These are phyloP conservation scores for Horisme vitalbata DNA, from an alignment of 2,888 invertebrate species.

Conservation along the genomic window DNA sequence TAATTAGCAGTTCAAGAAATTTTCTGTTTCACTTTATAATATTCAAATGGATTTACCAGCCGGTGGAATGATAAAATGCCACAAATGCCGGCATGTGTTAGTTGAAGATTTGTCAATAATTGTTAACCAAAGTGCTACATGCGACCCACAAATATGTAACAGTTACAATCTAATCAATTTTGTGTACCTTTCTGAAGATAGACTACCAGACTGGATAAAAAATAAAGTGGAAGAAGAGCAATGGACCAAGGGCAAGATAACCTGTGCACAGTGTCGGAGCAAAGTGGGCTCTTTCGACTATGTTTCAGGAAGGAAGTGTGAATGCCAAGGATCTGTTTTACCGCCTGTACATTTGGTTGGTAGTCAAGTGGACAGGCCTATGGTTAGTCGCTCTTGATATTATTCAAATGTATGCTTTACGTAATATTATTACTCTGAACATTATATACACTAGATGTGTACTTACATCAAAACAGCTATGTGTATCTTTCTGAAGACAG, in stretches of 20 bases:
- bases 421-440: too few relatives aligned
- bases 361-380: slow-evolving; percentile 84
- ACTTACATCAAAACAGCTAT: slow-evolving; percentile 55
- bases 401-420: too few relatives aligned
- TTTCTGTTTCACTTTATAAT: not conserved
- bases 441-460: too few relatives aligned
- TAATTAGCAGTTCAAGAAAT: too few relatives aligned
- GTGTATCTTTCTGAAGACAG: slow-evolving; percentile 81
- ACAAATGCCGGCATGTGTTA: slow-evolving; percentile 70
- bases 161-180: slow-evolving; percentile 60
- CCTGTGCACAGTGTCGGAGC: slow-evolving; percentile 83
- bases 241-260: slow-evolving; percentile 87
- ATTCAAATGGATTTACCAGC: slow-evolving; percentile 32
- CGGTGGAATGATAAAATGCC: slow-evolving; percentile 59
- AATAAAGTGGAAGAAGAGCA: slow-evolving; percentile 76
- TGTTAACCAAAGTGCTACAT: slow-evolving; percentile 37
- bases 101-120: slow-evolving; percentile 44
- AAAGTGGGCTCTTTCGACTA: slow-evolving; percentile 87
- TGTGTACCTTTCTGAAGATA: slow-evolving; percentile 81
- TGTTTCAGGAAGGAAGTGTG: slow-evolving; percentile 84
- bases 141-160: slow-evolving; percentile 47
- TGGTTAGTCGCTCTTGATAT: slow-evolving; percentile 29
- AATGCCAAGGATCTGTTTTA: slow-evolving; percentile 78
- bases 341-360: slow-evolving; percentile 84
- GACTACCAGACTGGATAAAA: slow-evolving; percentile 82